A percentile compares a stretch with the other conserved stretches of the same genome.
Conservation (phyloP, 2,888 invertebrate species). For the Ischnus inquisitorius region DNA sequence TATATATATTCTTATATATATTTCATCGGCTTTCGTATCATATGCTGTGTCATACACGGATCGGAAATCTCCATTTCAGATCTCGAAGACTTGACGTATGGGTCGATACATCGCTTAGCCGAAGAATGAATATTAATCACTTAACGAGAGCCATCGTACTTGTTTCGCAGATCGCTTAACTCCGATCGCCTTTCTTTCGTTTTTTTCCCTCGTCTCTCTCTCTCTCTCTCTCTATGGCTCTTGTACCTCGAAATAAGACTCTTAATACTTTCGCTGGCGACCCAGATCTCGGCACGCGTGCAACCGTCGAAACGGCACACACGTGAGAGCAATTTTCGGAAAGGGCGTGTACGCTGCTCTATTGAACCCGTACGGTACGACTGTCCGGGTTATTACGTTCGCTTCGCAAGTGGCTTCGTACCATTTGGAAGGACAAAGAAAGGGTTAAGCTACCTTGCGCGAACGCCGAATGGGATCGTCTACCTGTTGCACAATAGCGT, state of each 20-base stretch:
- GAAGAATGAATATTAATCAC: conserved; percentile 61
- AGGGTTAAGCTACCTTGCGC: neutral
- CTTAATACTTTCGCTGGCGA: conserved; percentile 67
- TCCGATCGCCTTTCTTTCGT: conserved; percentile 41
- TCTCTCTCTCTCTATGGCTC: conserved; percentile 60
- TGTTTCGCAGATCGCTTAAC: conserved; percentile 29
- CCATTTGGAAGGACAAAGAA: neutral
- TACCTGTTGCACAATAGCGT: neutral
- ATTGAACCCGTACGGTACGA: neutral
- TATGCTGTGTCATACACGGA: no score
- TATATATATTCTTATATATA: no score
- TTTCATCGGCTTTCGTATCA: no score
- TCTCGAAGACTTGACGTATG: neutral
- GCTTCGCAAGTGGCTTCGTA: neutral
- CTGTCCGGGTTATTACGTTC: neutral
- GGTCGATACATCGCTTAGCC: conserved; percentile 33
- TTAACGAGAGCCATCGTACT: conserved; percentile 24
- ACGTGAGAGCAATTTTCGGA: conserved; percentile 62
- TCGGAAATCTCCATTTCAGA: neutral
- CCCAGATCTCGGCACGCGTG: conserved; percentile 64
- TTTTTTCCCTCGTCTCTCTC: conserved; percentile 30
- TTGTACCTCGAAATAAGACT: conserved; percentile 54
- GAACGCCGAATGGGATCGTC: neutral
- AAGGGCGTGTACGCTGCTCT: conserved; percentile 62
- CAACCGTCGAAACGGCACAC: conserved; percentile 26